Conservation (phyloP, 2,113 vertebrate genomes). For the Pollachius pollachius region DNA sequence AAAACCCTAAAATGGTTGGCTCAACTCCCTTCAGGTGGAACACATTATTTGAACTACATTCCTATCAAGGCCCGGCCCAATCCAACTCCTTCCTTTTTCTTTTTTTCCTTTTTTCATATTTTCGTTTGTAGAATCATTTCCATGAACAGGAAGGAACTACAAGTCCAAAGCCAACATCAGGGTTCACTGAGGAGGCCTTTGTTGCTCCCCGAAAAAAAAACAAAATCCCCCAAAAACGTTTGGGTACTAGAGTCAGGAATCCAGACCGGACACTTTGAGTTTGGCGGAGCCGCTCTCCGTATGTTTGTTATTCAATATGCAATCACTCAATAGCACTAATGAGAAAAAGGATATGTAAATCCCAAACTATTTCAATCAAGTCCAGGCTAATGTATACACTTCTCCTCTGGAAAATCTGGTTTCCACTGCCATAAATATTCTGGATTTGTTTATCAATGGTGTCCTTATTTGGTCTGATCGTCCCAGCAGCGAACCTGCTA, state of each 20-base stretch:
- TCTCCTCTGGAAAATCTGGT: slow-evolving; percentile 23
- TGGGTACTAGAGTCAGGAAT: slow-evolving; percentile 38
- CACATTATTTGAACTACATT: no score
- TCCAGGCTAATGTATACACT: slow-evolving; percentile 42
- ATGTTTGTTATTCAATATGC: slow-evolving; percentile 66
- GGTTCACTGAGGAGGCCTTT: slow-evolving; percentile 55
- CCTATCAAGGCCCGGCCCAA: no score
- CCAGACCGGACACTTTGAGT: slow-evolving; percentile 39
- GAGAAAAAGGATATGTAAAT: slow-evolving; percentile 60
- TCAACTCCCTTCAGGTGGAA: no score
- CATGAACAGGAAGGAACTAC: slow-evolving; percentile 71
- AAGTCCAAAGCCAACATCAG: slow-evolving; percentile 66
- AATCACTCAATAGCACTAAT: slow-evolving; percentile 56
- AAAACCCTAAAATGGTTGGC: no score
- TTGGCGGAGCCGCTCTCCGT: slow-evolving; percentile 47
- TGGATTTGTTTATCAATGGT: slow-evolving; percentile 38
- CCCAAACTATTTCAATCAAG: slow-evolving; percentile 52
- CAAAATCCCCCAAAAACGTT: slow-evolving; percentile 45
- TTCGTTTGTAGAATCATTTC: slow-evolving; percentile 49
- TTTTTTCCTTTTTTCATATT: neutral
- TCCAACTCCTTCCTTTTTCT: no score
- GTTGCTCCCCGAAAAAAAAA: slow-evolving; percentile 57
- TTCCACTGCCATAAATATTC: slow-evolving; percentile 8
- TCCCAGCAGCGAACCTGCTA: neutral
- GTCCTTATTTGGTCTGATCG: slow-evolving; percentile 43